Conservation (phyloP, 2,888 invertebrate species). For the Pyrochroa serraticornis region DNA sequence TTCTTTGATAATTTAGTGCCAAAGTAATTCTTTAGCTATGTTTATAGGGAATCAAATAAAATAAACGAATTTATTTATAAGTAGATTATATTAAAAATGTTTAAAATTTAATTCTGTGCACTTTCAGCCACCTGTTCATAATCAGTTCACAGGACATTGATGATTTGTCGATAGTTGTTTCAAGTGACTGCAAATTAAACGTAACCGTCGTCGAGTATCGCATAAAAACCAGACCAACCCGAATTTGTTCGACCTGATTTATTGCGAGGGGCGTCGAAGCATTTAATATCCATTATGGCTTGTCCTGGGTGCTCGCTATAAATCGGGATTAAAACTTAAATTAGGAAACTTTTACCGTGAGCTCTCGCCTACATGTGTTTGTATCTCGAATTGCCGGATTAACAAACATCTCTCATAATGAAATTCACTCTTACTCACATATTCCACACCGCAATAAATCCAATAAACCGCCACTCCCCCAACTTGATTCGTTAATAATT, state of each 20-base stretch:
- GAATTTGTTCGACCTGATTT: constrained; percentile 33
- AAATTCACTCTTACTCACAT: neutral
- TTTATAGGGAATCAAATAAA: no score
- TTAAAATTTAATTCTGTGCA: no score
- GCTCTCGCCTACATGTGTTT: constrained; percentile 44
- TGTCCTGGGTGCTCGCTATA: constrained; percentile 43
- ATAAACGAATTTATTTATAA: no score
- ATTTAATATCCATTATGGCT: constrained; percentile 47
- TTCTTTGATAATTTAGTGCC: no score
- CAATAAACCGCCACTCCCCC: no score
- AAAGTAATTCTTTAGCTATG: no score
- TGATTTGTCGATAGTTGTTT: no score
- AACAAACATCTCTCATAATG: constrained; percentile 11
- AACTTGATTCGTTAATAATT: no score
- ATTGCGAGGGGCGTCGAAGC: constrained; percentile 40
- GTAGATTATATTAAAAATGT: no score
- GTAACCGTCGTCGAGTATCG: constrained; percentile 15
- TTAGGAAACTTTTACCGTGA: constrained; percentile 47
- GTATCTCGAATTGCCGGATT: constrained; percentile 25
- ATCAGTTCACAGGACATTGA: no score
- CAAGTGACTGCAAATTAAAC: constrained; percentile 13
- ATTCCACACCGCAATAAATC: neutral
- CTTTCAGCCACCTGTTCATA: no score
- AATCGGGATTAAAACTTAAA: constrained; percentile 51
- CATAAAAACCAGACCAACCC: constrained; percentile 23